Evolutionary conservation across 2,888 invertebrate genomes (phyloP).

Genomic region (Drosophila sordidula): DNA sequence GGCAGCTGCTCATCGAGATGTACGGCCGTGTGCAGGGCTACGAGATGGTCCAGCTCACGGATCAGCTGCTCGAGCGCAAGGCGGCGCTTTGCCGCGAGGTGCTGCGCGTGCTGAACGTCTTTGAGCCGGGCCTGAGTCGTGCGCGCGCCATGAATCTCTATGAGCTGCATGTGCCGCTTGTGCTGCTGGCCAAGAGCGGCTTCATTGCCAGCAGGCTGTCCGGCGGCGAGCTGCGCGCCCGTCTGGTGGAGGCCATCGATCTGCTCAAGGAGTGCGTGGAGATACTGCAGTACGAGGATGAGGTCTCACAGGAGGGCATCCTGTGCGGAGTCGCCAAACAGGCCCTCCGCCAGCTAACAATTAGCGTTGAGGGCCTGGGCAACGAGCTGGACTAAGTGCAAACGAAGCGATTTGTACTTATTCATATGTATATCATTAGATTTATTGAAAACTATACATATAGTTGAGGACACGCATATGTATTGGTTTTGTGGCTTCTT

Average conservation of each 20-base stretch:
- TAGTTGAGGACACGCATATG: slow-evolving; percentile 17
- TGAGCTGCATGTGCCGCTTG: slow-evolving; percentile 92
- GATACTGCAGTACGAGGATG: slow-evolving; percentile 89
- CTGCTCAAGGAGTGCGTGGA: slow-evolving; percentile 88
- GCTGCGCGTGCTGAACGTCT: slow-evolving; percentile 89
- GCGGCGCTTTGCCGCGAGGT: slow-evolving; percentile 90
- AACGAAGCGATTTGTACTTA: slow-evolving; percentile 31
- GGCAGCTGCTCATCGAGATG: slow-evolving; percentile 90
- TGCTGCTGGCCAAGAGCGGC: slow-evolving; percentile 89
- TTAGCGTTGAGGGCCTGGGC: slow-evolving; percentile 82
- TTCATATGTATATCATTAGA: slow-evolving; percentile 45
- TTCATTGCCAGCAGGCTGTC: slow-evolving; percentile 87
- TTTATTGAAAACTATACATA: slow-evolving; percentile 47
- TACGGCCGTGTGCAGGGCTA: slow-evolving; percentile 92
- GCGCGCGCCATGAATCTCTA: slow-evolving; percentile 92
- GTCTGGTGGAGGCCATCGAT: slow-evolving; percentile 88
- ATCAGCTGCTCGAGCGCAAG: slow-evolving; percentile 90
- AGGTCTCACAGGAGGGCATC: slow-evolving; percentile 82
- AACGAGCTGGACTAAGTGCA: slow-evolving; percentile 54
- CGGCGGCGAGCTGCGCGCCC: slow-evolving; percentile 87
- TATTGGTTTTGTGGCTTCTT: slow-evolving; percentile 14
- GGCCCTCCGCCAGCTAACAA: slow-evolving; percentile 80
- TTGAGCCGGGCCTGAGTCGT: slow-evolving; percentile 92
- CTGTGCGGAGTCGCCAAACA: slow-evolving; percentile 80
- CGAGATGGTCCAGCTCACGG: slow-evolving; percentile 89